These are phyloP conservation scores for Battus philenor DNA, from an alignment of 1,140 invertebrate genomes.

Conservation along the genomic window DNA sequence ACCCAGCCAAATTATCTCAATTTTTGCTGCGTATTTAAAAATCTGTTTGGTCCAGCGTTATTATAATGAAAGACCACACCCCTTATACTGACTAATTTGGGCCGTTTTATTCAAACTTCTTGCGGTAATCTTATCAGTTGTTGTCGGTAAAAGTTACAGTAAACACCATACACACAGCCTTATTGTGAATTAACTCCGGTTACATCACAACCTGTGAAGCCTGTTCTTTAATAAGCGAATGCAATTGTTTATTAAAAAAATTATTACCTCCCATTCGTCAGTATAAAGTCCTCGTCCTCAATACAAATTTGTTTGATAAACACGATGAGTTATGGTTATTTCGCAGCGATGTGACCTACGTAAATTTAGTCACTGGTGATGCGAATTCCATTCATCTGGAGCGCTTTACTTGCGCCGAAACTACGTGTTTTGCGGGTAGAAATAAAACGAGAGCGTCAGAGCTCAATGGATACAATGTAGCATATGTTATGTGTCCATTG, in stretches of 20 bases:
- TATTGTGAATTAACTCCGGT: too few species aligned
- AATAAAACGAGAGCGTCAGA: conserved; percentile 6
- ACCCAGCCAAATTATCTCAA: too few species aligned
- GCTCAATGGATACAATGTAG: conserved; percentile 3
- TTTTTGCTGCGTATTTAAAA: too few species aligned
- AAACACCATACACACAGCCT: neutral
- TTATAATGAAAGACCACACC: too few species aligned
- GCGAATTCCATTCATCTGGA: conserved; percentile 15
- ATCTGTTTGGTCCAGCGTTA: too few species aligned
- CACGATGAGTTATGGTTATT: conserved; percentile 10
- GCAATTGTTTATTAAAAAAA: too few species aligned
- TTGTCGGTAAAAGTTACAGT: too few species aligned
- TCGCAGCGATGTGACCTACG: conserved; percentile 10
- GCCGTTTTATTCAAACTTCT: too few species aligned
- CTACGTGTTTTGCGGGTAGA: conserved; percentile 8
- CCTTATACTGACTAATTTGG: too few species aligned
- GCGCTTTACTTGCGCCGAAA: conserved; percentile 5
- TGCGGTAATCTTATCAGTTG: too few species aligned
- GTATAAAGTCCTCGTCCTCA: conserved; percentile 5
- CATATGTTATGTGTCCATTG: conserved; percentile 1
- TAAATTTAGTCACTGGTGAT: conserved; percentile 13
- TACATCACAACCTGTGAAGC: neutral
- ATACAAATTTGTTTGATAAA: conserved; percentile 11
- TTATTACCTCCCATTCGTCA: neutral
- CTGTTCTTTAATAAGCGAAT: neutral